These are phyloP conservation scores for Tapera naevia DNA, from an alignment of 2,797 vertebrate genomes.

Conservation along the genomic window DNA sequence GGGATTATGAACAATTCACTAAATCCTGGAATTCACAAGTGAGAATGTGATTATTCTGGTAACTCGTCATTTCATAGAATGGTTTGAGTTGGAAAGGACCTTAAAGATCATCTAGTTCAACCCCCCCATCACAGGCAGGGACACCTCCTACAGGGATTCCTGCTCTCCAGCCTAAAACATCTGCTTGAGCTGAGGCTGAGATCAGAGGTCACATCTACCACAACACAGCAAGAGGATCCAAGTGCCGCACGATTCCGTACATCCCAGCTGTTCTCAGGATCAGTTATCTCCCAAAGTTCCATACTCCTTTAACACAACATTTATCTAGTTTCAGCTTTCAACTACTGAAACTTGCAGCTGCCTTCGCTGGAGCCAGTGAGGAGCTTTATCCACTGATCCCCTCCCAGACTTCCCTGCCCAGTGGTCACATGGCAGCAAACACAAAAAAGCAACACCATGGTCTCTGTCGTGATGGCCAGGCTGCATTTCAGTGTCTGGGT, in stretches of 20 bases:
- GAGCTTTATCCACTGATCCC: neutral
- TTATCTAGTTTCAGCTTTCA: neutral
- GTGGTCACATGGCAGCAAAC: neutral
- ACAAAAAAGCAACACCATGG: neutral
- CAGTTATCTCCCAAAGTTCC: neutral
- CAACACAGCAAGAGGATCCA: neutral
- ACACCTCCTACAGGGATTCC: neutral
- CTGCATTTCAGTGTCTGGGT: neutral
- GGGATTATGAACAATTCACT: neutral
- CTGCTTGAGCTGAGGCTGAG: neutral
- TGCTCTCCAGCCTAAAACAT: neutral
- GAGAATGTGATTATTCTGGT: neutral
- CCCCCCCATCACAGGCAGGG: too few relatives aligned
- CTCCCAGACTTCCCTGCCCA: neutral
- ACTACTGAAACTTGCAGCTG: neutral
- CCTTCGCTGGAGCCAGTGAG: neutral
- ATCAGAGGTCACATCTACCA: neutral
- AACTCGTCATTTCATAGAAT: neutral
- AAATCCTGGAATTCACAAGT: neutral
- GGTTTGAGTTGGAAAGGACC: too few relatives aligned
- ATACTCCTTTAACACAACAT: neutral
- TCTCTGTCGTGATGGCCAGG: rapidly evolving
- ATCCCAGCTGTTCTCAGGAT: neutral
- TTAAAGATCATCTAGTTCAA: too few relatives aligned
- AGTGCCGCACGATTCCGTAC: rapidly evolving